These are phyloP conservation scores for Odontophorus gujanensis DNA, from an alignment of 2,113 vertebrate species.

Conservation along the genomic window DNA sequence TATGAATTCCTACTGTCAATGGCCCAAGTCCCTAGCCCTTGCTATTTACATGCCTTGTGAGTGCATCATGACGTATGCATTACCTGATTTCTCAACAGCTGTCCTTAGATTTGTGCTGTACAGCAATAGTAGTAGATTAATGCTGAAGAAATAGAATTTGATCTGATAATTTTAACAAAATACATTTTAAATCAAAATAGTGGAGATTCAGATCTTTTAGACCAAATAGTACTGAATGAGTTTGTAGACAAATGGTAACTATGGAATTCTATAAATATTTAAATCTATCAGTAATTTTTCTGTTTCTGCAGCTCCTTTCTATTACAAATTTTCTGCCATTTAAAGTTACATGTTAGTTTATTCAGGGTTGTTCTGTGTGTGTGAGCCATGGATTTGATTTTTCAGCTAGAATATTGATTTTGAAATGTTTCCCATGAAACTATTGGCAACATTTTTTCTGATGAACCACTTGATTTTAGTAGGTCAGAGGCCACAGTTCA, in stretches of 20 bases:
- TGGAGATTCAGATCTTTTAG: neutral
- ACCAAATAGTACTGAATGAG: neutral
- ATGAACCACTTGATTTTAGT: neutral
- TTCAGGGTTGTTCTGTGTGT: neutral
- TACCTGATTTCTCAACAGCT: neutral
- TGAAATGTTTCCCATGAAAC: neutral
- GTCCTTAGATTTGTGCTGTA: neutral
- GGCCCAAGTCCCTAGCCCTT: neutral
- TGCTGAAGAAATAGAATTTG: neutral
- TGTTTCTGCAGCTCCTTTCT: neutral
- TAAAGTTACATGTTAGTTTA: neutral
- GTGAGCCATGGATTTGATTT: slow-evolving; percentile 22
- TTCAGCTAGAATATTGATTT: slow-evolving; percentile 42
- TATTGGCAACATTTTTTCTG: neutral
- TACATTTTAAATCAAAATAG: neutral
- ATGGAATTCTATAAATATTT: neutral
- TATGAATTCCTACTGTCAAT: neutral
- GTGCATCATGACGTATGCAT: neutral
- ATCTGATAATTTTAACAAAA: neutral
- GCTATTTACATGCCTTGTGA: neutral
- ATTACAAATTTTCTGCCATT: neutral
- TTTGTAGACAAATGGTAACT: neutral
- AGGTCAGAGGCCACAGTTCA: neutral
- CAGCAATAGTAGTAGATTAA: neutral
- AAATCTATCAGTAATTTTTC: neutral